Percentiles rank a stretch among this genome's conserved stretches.
Conservation (phyloP, 2,113 vertebrate species). For the Dasypus novemcinctus region DNA sequence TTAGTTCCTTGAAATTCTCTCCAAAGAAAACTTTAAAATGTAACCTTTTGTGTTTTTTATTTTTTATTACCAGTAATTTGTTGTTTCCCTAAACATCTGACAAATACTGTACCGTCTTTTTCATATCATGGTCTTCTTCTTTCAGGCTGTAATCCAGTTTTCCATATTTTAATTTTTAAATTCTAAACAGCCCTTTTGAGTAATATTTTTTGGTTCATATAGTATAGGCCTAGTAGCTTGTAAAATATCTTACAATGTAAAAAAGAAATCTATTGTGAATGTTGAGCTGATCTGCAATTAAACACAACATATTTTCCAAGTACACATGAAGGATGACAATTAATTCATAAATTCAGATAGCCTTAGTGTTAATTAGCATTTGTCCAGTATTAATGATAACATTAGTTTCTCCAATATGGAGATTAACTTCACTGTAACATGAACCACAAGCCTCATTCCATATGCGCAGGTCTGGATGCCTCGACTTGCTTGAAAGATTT, state of each 20-base stretch:
- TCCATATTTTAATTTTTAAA: background rate
- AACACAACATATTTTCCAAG: background rate
- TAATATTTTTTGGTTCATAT: background rate
- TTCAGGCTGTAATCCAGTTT: background rate
- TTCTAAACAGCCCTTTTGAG: background rate
- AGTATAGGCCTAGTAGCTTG: background rate
- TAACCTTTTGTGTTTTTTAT: background rate
- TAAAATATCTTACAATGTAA: background rate
- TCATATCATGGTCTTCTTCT: background rate
- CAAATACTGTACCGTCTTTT: background rate
- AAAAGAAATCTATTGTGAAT: background rate
- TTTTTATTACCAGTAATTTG: background rate
- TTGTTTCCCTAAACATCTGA: background rate
- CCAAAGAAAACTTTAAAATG: background rate
- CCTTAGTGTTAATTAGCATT: background rate
- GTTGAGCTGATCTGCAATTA: background rate
- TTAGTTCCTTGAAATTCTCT: background rate
- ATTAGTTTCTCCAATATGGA: background rate
- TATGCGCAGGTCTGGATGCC: background rate
- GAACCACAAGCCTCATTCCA: background rate
- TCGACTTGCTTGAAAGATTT: background rate
- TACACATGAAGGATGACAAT: background rate
- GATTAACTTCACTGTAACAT: background rate
- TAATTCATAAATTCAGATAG: background rate
- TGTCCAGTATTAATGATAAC: background rate